Conservation (phyloP, 2,888 invertebrate species). For the Lagria hirta region DNA sequence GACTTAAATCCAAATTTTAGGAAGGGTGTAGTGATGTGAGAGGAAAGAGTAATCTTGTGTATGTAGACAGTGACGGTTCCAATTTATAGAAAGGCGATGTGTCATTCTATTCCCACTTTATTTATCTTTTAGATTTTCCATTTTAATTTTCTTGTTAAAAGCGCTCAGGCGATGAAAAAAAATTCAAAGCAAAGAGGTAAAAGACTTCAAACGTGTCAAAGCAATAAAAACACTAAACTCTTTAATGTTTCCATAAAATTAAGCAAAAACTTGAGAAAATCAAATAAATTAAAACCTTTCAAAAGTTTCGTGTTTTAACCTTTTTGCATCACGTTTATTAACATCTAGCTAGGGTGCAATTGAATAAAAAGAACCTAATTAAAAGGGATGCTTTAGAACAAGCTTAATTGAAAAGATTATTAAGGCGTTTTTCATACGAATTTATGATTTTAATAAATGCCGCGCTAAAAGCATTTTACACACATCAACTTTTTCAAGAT, state of each 20-base stretch:
- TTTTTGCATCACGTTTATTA: conserved; percentile 35
- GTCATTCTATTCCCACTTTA: conserved; percentile 32
- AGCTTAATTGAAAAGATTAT: conserved; percentile 18
- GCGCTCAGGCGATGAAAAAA: not conserved
- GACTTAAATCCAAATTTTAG: conserved; percentile 40
- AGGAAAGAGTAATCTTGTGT: conserved; percentile 29
- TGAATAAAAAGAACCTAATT: conserved; percentile 37
- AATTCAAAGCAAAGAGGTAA: conserved; percentile 3
- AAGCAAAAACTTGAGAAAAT: conserved; percentile 33
- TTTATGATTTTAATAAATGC: too few relatives aligned
- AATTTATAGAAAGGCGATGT: conserved; percentile 36
- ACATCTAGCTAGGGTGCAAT: conserved; percentile 32
- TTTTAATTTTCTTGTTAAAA: conserved; percentile 12
- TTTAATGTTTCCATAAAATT: conserved; percentile 36
- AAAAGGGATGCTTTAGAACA: conserved; percentile 18
- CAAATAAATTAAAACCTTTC: conserved; percentile 37
- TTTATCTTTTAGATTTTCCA: conserved; percentile 22
- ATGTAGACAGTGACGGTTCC: conserved; percentile 34
- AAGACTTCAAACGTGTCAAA: conserved; percentile 24
- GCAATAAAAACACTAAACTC: conserved; percentile 28
- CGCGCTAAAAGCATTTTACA: too few relatives aligned
- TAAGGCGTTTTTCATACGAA: too few relatives aligned
- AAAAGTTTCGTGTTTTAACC: conserved; percentile 30
- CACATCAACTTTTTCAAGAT: too few relatives aligned
- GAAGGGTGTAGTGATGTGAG: conserved; percentile 25